A percentile compares a stretch with the other conserved stretches of the same genome.
Evolutionary conservation across 2,888 invertebrate genomes (phyloP).

Genomic region (Hirtodrosophila duncani): DNA sequence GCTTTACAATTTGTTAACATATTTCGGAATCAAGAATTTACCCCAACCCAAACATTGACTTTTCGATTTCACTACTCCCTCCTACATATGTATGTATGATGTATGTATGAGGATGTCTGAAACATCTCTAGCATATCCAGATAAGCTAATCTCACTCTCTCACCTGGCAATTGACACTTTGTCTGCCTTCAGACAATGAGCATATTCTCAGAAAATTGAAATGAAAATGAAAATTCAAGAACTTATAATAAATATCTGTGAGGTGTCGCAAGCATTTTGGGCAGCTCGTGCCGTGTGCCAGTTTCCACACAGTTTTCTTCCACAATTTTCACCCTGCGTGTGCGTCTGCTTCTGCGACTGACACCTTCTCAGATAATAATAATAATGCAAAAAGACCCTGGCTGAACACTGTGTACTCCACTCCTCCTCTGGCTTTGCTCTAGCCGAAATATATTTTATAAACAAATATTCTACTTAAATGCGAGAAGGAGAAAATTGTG

Average conservation of each 20-base stretch:
- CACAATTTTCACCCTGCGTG: neutral
- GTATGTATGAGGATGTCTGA: too few relatives aligned
- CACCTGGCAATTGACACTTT: constrained; percentile 57
- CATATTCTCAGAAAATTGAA: constrained; percentile 48
- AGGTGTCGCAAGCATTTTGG: constrained; percentile 21
- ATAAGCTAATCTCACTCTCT: constrained; percentile 56
- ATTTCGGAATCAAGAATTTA: too few relatives aligned
- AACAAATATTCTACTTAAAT: constrained; percentile 71
- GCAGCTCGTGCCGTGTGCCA: constrained; percentile 35
- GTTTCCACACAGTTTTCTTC: constrained; percentile 36
- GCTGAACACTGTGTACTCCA: too few relatives aligned
- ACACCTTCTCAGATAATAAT: constrained; percentile 63
- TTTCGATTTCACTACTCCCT: too few relatives aligned
- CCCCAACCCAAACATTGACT: too few relatives aligned
- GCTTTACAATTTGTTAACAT: too few relatives aligned
- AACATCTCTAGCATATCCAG: constrained; percentile 25
- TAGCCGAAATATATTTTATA: constrained; percentile 66
- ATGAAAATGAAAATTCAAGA: constrained; percentile 66
- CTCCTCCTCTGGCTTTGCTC: constrained; percentile 20
- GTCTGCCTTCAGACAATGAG: constrained; percentile 63
- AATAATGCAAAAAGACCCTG: constrained; percentile 25
- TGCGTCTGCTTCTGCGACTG: constrained; percentile 46
- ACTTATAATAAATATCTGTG: constrained; percentile 58
- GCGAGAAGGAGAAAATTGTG: constrained; percentile 50
- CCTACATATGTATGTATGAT: too few relatives aligned